phyloP scores from a whole-genome alignment of 2,797 vertebrate species.

The Manis pentadactyla region DNA sequence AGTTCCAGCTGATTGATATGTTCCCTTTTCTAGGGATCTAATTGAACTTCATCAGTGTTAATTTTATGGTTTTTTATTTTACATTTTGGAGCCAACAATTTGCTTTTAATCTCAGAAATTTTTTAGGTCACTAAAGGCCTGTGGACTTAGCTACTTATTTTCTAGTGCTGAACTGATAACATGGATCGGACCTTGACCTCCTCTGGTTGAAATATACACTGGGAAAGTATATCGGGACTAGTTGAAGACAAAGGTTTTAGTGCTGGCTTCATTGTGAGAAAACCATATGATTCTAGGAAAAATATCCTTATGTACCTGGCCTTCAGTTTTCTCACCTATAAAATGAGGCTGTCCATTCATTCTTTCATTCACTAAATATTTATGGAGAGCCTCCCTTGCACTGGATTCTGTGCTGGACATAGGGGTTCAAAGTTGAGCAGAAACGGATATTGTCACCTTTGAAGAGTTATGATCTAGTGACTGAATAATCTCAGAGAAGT shows the following conservation, averaged over 20 bases:
- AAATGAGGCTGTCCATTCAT: neutral
- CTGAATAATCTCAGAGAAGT: neutral
- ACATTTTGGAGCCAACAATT: neutral
- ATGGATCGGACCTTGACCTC: neutral
- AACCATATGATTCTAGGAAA: neutral
- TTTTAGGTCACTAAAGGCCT: neutral
- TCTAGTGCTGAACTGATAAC: neutral
- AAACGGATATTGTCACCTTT: neutral
- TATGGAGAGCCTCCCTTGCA: neutral
- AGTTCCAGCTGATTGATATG: neutral
- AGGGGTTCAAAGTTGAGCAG: neutral
- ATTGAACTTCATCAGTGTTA: neutral
- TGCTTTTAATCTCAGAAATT: neutral
- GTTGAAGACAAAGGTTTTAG: neutral
- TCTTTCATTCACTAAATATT: neutral
- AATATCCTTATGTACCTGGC: neutral
- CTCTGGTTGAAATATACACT: neutral
- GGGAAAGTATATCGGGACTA: neutral
- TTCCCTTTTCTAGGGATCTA: neutral
- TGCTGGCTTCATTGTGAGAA: neutral
- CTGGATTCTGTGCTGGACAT: neutral
- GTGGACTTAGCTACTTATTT: neutral
- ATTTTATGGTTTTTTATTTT: conserved; percentile 18
- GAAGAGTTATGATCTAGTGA: neutral
- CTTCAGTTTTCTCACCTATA: neutral